Base-by-base conservation (phyloP, 2,888 invertebrate genomes). In the Pomacea canaliculata region DNA sequence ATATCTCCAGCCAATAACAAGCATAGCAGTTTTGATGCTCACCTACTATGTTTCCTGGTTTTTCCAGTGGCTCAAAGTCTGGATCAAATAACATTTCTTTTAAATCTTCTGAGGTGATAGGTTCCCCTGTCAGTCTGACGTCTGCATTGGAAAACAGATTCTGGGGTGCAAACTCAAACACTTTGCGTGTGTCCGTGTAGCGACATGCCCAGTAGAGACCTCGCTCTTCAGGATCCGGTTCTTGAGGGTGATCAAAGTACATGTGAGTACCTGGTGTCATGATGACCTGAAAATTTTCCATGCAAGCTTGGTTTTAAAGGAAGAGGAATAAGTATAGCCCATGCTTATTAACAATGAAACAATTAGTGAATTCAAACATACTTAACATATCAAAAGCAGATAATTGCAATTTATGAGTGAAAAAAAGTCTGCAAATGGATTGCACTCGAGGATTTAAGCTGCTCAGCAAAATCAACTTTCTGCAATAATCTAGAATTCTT, bases 161-260 rank as follows among this genome's bases (percentile, higher is more conserved):
- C 73, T 86, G 86, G 3, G 89, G 88, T 79, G 85, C 83, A 77
- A 87, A 88, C 23, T 78, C 76, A 80, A 89, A 89, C n/a, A 85
- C 83, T 75, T 87, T 88, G 51, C 80, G 83, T 0, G 86, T 85
- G 82, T 88, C 88, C 48, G 85, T 80, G 80, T 82, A 89, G 16
- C 89, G 82, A 7, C 87, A 82, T 0, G 90, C 89, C 90, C 90
- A 90, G 80, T 87, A 88, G 18, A 88, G 79, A 4, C 90, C 90
- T 19, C 89, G 75, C 80, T 88, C 88, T 65, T 88, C 87, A 0
- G 88, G 87, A 71, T 88, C 86, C 0, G 87, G 88, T 72, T 88
- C 88, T 66, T 88, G 84, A 0, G 87, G 87, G 69, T 88, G 87
- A 79, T 88, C 88, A 79, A 88, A 86, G 74, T 88, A 88, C 49